These are phyloP conservation scores for Artemia sinica DNA, from an alignment of 2,888 invertebrate genomes.

Conservation along the genomic window DNA sequence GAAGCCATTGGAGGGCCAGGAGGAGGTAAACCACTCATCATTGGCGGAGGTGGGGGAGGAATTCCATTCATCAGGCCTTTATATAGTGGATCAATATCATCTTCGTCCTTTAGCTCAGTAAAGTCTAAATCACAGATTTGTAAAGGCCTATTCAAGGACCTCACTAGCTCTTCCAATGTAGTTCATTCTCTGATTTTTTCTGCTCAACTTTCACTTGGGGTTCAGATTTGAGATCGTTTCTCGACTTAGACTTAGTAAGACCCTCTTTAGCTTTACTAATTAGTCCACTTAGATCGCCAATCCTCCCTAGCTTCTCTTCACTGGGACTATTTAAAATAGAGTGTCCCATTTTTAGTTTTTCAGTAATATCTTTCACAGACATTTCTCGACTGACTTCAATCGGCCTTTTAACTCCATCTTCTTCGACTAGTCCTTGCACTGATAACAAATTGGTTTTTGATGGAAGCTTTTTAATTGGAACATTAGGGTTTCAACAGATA, in stretches of 20 bases:
- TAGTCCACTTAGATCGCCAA: conserved; percentile 70
- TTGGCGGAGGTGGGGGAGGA: conserved; percentile 37
- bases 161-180: conserved; percentile 82
- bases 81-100: conserved; percentile 60
- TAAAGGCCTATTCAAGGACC: conserved; percentile 52
- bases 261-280: conserved; percentile 87
- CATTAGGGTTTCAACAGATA: no score
- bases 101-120: conserved; percentile 71
- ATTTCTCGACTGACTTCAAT: conserved; percentile 58
- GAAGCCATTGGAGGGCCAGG: conserved; percentile 28
- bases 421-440: conserved; percentile 26
- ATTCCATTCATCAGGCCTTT: conserved; percentile 42
- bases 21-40: conserved; percentile 26
- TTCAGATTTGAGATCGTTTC: conserved; percentile 18
- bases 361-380: conserved; percentile 71
- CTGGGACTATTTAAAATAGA: conserved; percentile 39
- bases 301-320: conserved; percentile 32
- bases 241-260: conserved; percentile 61
- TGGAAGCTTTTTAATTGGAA: no score
- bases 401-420: conserved; percentile 40
- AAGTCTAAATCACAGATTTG: conserved; percentile 89
- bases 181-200: conserved; percentile 77
- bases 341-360: conserved; percentile 39
- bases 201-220: conserved; percentile 33
- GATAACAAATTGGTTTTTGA: no score